A percentile compares a stretch with the other conserved stretches of the same genome.
Evolutionary conservation across 2,113 vertebrate genomes (phyloP).

Genomic region (Manacus vitellinus): DNA sequence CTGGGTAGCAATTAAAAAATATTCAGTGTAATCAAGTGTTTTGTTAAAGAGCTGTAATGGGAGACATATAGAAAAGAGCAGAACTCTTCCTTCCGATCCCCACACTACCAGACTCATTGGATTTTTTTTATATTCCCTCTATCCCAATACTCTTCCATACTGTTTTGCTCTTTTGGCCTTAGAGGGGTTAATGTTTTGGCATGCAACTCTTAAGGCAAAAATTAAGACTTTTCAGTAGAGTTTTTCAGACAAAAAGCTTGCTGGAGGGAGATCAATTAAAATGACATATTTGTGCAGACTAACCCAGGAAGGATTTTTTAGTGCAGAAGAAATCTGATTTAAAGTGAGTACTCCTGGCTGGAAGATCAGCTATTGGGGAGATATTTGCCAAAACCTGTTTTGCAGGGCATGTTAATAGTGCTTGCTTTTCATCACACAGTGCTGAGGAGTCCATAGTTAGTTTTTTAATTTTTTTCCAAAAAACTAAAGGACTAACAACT

Average conservation of each 20-base stretch:
- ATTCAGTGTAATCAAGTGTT: background rate
- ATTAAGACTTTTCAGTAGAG: background rate
- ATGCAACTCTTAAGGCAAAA: background rate
- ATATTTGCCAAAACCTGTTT: conserved; percentile 25
- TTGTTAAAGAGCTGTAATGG: background rate
- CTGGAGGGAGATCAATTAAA: conserved; percentile 48
- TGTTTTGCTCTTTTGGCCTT: background rate
- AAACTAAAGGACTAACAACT: background rate
- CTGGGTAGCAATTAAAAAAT: background rate
- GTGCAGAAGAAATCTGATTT: conserved; percentile 51
- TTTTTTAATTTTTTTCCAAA: background rate
- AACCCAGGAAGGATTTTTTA: conserved; percentile 42
- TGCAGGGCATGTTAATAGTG: background rate
- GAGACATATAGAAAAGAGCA: background rate
- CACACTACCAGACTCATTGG: background rate
- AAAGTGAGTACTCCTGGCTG: conserved; percentile 37
- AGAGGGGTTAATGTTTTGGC: background rate
- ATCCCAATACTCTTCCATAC: background rate
- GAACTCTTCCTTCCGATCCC: background rate
- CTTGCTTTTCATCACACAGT: background rate
- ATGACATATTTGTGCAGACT: conserved; percentile 34
- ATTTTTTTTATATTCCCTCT: background rate
- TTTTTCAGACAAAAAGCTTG: conserved; percentile 30
- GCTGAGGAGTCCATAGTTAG: background rate
- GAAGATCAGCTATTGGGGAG: background rate